Evolutionary conservation across 2,113 vertebrate species (phyloP), one percentile per base, ranked within the genome.

Genomic region (Turdus rufiventris): DNA sequence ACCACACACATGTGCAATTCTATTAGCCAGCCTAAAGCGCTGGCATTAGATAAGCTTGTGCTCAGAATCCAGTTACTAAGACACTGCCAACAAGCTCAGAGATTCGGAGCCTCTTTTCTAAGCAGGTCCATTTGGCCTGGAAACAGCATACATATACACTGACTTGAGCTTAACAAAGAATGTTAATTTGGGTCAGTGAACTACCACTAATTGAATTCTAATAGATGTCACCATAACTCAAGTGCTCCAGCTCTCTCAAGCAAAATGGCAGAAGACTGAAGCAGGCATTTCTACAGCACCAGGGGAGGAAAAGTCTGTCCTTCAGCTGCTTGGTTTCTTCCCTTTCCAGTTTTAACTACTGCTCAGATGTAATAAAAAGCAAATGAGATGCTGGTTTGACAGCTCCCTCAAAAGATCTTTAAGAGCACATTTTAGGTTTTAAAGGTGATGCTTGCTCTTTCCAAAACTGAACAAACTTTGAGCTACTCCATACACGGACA

Each of bases 131-230:
- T 92, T 94, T 97, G 96, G 95, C 91, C 91, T 95, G 91, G 94
- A 96, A 97, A 96, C 88, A 89, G 76, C 88, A 79, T 86, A 94
- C 79, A 75, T 56, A 95, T 91, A 96, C 86, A 87, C 79, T 92
- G 96, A 68, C 86, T 97, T 93, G 76, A 93, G 76, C 92, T 93
- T 93, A 94, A 93, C 96, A 96, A 97, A 96, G 87, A 95, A 78
- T 84, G 72, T 93, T 96, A 93, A 97, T 96, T 88, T 96, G 89
- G 93, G 95, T 96, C 95, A 96, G 84, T 86, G 94, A 93, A 93
- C 93, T 93, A 93, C 92, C 85, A 91, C 92, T 97, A 96, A 97
- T 71, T 94, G 90, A 96, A 96, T 97, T 97, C 93, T 96, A 96
- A 97, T 90, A 95, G 93, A 94, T 89, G 86, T 96, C 94, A 89